Percentiles rank a stretch among this genome's conserved stretches.
phyloP scores from a whole-genome alignment of 1,140 invertebrate species.

The Arion vulgaris region DNA sequence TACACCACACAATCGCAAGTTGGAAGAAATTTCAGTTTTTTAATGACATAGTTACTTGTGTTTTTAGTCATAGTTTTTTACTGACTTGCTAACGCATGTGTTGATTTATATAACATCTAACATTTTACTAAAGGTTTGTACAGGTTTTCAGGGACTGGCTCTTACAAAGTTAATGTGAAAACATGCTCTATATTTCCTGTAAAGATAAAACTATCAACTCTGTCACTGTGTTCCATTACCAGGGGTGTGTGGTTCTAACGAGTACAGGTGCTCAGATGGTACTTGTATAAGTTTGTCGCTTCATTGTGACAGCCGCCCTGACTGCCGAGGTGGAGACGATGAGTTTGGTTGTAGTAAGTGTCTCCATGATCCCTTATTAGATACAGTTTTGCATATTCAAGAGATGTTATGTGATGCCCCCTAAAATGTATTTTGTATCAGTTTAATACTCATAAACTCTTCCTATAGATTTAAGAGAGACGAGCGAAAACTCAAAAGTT shows the following conservation, averaged over 20 bases:
- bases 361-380: slow-evolving; percentile 40
- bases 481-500: no score
- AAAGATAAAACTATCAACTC: background rate
- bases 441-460: no score
- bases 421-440: no score
- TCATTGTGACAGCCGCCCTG: slow-evolving; percentile 71
- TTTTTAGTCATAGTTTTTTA: background rate
- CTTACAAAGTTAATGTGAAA: background rate
- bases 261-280: slow-evolving; percentile 57
- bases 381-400: background rate
- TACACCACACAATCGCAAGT: no score
- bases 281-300: slow-evolving; percentile 57
- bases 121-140: background rate
- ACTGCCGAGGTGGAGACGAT: slow-evolving; percentile 82
- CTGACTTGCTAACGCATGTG: background rate
- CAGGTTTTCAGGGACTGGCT: background rate
- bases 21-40: no score
- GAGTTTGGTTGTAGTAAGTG: slow-evolving; percentile 75
- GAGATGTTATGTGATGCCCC: no score
- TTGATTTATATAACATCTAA: background rate
- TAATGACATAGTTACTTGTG: no score
- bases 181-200: background rate
- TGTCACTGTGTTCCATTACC: background rate
- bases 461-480: no score
- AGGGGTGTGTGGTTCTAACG: background rate